Conservation (phyloP, 2,113 vertebrate genomes). For the Larimichthys polyactis region DNA sequence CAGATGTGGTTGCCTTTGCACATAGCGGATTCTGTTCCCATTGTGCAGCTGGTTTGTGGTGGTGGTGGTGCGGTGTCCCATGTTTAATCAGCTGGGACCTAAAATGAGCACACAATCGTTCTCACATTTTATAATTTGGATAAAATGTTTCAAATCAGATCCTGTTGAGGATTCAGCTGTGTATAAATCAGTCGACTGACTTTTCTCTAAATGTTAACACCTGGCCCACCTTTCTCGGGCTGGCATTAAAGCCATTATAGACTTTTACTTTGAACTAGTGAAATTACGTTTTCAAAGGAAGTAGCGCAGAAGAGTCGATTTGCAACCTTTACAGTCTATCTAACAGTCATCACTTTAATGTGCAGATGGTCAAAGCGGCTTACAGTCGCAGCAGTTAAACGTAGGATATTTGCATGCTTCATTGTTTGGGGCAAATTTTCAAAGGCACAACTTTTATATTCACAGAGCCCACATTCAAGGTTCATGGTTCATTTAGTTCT, state of each 20-base stretch:
- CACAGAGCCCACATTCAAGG: too few species aligned
- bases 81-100: background rate
- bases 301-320: background rate
- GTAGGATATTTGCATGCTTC: background rate
- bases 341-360: background rate
- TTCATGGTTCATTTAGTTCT: too few species aligned
- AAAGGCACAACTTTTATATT: background rate
- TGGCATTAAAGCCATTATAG: background rate
- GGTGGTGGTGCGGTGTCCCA: background rate
- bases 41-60: background rate
- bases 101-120: background rate
- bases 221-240: background rate
- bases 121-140: background rate
- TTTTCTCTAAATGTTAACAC: background rate
- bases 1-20: constrained; percentile 4
- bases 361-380: background rate
- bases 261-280: constrained; percentile 5
- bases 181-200: background rate
- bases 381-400: background rate
- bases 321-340: background rate
- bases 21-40: background rate
- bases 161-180: background rate
- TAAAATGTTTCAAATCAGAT: background rate
- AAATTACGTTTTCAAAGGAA: constrained; percentile 3
- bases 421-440: background rate